Evolutionary conservation across 2,888 invertebrate genomes (phyloP).

Genomic region (Itoplectis maculator): DNA sequence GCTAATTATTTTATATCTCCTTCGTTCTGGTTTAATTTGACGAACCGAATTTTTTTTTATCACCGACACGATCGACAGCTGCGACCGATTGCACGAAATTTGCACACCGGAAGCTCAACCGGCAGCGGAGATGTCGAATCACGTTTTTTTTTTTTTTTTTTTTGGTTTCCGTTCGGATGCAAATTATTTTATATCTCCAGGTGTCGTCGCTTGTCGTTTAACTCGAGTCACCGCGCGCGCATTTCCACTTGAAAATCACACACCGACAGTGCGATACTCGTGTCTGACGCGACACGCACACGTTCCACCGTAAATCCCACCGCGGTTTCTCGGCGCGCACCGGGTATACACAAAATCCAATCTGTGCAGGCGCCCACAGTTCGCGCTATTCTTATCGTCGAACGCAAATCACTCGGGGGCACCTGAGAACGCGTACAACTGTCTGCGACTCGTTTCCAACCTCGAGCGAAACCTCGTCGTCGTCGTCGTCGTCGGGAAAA

Average conservation of each 20-base stretch:
- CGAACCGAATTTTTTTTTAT: too few species aligned
- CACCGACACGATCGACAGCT: too few species aligned
- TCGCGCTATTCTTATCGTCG: not conserved
- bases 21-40: too few species aligned
- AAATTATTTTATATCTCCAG: slow-evolving; percentile 47
- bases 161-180: not conserved
- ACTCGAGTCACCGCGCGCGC: not conserved
- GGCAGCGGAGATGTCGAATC: not conserved
- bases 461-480: not conserved
- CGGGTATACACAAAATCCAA: slow-evolving; percentile 17
- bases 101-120: too few species aligned
- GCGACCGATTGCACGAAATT: too few species aligned
- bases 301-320: slow-evolving; percentile 51
- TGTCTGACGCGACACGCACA: slow-evolving; percentile 54
- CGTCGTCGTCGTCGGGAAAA: not conserved
- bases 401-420: not conserved
- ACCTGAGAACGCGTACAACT: slow-evolving; percentile 13
- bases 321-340: slow-evolving; percentile 4
- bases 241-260: not conserved
- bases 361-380: not conserved
- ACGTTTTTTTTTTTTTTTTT: not conserved
- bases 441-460: not conserved
- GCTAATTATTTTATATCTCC: too few species aligned
- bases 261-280: slow-evolving; percentile 58
- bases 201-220: slow-evolving; percentile 1